Evolutionary conservation across 2,113 vertebrate genomes (phyloP).

Genomic region (Struthio camelus): DNA sequence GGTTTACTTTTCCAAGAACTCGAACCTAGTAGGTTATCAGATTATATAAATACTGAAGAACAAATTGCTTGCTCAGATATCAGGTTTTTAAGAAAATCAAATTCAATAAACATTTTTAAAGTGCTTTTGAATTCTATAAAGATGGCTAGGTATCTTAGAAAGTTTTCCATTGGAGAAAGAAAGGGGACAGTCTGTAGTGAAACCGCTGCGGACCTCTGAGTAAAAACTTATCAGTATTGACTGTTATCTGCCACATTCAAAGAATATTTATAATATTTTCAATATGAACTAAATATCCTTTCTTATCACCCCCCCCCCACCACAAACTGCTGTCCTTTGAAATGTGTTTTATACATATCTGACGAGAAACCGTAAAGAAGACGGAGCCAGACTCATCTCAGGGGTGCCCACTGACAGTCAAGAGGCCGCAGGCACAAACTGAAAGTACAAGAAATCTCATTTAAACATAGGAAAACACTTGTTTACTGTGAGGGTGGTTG

Average conservation of each 20-base stretch:
- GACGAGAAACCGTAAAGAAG: neutral
- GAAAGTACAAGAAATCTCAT: neutral
- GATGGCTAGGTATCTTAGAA: neutral
- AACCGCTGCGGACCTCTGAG: neutral
- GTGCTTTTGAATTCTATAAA: neutral
- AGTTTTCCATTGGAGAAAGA: neutral
- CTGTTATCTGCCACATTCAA: neutral
- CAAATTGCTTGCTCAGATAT: neutral
- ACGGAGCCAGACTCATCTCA: neutral
- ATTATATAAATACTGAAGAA: neutral
- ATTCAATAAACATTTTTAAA: neutral
- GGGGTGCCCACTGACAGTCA: neutral
- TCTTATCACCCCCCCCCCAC: no score
- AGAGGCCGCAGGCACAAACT: neutral
- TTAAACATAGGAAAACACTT: neutral
- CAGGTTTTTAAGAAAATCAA: neutral
- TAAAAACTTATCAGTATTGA: neutral
- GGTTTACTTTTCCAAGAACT: neutral
- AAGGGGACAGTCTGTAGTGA: neutral
- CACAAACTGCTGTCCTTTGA: neutral
- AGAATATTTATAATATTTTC: neutral
- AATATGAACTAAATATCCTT: neutral
- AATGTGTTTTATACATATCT: neutral
- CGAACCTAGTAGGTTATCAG: neutral
- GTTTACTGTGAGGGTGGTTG: neutral